Conservation (phyloP, 2,797 vertebrate species). For the Poeciliopsis paucimaculata region DNA sequence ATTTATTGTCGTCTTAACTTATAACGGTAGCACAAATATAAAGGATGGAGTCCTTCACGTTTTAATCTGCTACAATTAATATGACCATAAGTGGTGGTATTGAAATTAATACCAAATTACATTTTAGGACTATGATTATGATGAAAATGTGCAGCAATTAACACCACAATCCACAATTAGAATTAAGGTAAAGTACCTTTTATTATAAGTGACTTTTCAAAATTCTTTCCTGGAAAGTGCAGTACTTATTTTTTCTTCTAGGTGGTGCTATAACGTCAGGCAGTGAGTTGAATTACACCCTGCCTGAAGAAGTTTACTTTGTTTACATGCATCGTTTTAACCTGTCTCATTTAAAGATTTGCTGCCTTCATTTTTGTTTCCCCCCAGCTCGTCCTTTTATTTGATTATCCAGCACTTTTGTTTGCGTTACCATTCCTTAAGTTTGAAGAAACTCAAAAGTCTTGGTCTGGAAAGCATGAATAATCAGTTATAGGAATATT, state of each 20-base stretch:
- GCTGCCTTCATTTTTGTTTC: not conserved
- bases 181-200: not conserved
- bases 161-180: no score
- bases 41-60: not conserved
- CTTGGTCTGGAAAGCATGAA: not conserved
- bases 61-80: not conserved
- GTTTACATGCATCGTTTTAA: not conserved
- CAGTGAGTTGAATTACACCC: not conserved
- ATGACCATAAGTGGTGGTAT: not conserved
- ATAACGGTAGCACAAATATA: not conserved
- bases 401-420: not conserved
- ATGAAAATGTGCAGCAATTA: not conserved
- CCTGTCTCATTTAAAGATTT: not conserved
- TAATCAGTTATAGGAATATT: not conserved
- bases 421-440: not conserved
- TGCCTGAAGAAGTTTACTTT: not conserved
- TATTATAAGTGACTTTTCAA: no score
- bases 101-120: not conserved
- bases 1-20: not conserved
- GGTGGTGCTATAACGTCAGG: conserved; percentile 38
- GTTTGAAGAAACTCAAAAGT: not conserved
- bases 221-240: not conserved
- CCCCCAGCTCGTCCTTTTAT: not conserved
- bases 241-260: conserved; percentile 14
- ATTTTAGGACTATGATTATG: not conserved